These are phyloP conservation scores for Eumacrocentrus americanus DNA, from an alignment of 2,888 invertebrate species.

Conservation along the genomic window DNA sequence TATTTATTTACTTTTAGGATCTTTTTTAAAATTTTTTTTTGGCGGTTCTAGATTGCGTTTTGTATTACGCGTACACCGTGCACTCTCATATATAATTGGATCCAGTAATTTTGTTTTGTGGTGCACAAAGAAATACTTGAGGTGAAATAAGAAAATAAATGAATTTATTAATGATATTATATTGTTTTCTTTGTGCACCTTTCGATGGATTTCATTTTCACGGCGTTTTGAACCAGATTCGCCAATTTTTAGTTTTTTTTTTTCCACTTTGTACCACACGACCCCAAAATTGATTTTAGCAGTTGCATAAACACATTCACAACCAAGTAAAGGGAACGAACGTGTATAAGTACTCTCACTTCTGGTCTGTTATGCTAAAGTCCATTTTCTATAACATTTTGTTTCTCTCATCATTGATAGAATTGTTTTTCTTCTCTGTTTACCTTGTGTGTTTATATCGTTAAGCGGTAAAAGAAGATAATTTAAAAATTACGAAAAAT, in stretches of 20 bases:
- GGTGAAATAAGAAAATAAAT: not conserved
- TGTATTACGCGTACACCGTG: not conserved
- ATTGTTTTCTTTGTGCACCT: not conserved
- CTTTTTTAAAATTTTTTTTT: slow-evolving; percentile 2
- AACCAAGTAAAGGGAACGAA: slow-evolving; percentile 43
- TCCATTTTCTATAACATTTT: slow-evolving; percentile 22
- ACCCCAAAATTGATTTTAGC: slow-evolving; percentile 39
- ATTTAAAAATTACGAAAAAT: too few species aligned
- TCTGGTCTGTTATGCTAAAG: slow-evolving; percentile 30
- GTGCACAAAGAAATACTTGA: not conserved
- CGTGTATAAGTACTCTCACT: slow-evolving; percentile 33
- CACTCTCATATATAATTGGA: not conserved
- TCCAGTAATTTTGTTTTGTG: not conserved
- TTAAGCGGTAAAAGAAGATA: slow-evolving; percentile 29
- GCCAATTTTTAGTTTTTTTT: slow-evolving; percentile 4
- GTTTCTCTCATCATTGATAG: slow-evolving; percentile 9
- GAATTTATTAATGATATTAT: slow-evolving; percentile 1
- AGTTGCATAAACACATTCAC: slow-evolving; percentile 40
- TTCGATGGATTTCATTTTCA: slow-evolving; percentile 14
- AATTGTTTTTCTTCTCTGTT: slow-evolving; percentile 30
- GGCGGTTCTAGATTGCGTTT: slow-evolving; percentile 10
- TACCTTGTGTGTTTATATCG: slow-evolving; percentile 24
- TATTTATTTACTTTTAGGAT: slow-evolving; percentile 10
- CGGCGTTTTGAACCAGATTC: slow-evolving; percentile 10
- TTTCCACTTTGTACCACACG: slow-evolving; percentile 1